Percentiles rank a stretch among this genome's conserved stretches.
Conservation (phyloP, 1,140 invertebrate genomes). For the Theocolax elegans region DNA sequence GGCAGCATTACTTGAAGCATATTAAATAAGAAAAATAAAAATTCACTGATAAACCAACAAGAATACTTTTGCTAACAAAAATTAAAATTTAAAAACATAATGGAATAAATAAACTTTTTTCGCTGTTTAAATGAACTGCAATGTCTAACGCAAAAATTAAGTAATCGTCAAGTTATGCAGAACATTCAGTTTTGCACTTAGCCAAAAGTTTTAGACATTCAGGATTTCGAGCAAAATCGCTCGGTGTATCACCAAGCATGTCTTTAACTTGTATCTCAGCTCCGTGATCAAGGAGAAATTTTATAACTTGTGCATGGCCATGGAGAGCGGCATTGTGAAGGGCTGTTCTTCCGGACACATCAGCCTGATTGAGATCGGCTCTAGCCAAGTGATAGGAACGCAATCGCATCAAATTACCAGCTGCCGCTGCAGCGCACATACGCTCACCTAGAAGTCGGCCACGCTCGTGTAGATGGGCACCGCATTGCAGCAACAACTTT, state of each 20-base stretch:
- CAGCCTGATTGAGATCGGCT: conserved; percentile 71
- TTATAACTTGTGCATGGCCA: conserved; percentile 55
- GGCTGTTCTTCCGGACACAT: conserved; percentile 72
- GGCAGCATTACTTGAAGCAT: too few species aligned
- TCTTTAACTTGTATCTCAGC: conserved; percentile 59
- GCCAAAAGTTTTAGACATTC: conserved; percentile 44
- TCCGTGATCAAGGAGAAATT: conserved; percentile 64
- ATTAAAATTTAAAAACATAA: too few species aligned
- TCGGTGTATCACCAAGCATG: conserved; percentile 64
- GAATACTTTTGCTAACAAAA: too few species aligned
- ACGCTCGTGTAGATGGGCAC: conserved; percentile 72
- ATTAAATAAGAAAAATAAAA: too few species aligned
- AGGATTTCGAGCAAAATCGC: conserved; percentile 63
- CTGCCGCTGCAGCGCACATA: conserved; percentile 72
- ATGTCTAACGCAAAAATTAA: too few species aligned
- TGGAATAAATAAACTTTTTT: too few species aligned
- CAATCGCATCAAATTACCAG: conserved; percentile 70
- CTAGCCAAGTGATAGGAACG: conserved; percentile 73
- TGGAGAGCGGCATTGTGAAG: conserved; percentile 72
- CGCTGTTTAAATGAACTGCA: too few species aligned
- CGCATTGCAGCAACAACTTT: conserved; percentile 71
- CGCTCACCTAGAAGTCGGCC: conserved; percentile 69
- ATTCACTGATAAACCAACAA: too few species aligned
- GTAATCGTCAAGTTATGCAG: too few species aligned
- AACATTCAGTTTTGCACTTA: too few species aligned